Evolutionary conservation across 2,888 invertebrate genomes (phyloP).

Genomic region (Cantharis rustica): DNA sequence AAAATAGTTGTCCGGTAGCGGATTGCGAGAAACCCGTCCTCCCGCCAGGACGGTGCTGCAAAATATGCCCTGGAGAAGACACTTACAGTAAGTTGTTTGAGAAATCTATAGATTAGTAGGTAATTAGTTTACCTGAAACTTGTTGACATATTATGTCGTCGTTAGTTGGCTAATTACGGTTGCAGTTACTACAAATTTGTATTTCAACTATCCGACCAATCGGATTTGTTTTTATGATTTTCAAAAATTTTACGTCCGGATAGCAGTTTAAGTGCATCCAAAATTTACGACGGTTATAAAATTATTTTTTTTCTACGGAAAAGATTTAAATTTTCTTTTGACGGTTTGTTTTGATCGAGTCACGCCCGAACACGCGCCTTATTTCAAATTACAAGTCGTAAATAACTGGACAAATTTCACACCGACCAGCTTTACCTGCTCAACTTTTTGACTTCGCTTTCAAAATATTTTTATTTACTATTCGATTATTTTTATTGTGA

Average conservation of each 20-base stretch:
- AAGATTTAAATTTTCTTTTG: neutral
- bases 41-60: constrained; percentile 87
- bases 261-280: neutral
- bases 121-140: constrained; percentile 10
- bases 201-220: neutral
- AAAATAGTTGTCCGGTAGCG: constrained; percentile 88
- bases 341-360: neutral
- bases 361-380: neutral
- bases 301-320: neutral
- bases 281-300: neutral
- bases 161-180: neutral
- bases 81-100: constrained; percentile 52
- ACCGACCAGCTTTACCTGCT: neutral
- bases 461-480: neutral
- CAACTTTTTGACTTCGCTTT: neutral
- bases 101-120: constrained; percentile 9
- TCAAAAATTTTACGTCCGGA: neutral
- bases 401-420: neutral
- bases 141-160: constrained; percentile 16
- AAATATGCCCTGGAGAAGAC: constrained; percentile 82
- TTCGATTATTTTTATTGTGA: neutral
- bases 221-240: neutral
- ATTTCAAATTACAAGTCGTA: neutral
- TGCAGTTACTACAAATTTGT: neutral
- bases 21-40: constrained; percentile 85